phyloP scores from a whole-genome alignment of 2,888 invertebrate species.

The Hermaeophaga mercurialis region DNA sequence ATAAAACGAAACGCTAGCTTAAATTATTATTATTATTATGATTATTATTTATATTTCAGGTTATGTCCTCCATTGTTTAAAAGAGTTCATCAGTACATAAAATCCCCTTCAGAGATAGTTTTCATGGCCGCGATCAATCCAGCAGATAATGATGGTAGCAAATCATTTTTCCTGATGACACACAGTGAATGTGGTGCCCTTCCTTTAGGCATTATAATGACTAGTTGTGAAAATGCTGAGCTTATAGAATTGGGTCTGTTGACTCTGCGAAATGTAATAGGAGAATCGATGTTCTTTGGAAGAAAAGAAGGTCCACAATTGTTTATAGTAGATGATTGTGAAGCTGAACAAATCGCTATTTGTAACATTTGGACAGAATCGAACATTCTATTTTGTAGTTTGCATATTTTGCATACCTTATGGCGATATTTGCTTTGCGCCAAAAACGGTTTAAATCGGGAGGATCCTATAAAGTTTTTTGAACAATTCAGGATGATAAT shows the following conservation, averaged over 20 bases:
- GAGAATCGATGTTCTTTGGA: constrained; percentile 11
- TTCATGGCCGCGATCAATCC: constrained; percentile 17
- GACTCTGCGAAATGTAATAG: constrained; percentile 4
- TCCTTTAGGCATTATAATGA: constrained; percentile 19
- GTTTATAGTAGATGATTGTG: constrained; percentile 19
- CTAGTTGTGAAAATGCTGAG: constrained; percentile 10
- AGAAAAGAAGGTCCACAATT: constrained; percentile 12
- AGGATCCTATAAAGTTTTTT: constrained; percentile 10
- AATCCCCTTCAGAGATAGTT: constrained; percentile 14
- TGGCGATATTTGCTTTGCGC: constrained; percentile 18
- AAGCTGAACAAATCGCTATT: constrained; percentile 16
- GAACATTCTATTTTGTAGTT: constrained; percentile 13
- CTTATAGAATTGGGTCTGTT: constrained; percentile 7
- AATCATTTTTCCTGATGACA: constrained; percentile 19
- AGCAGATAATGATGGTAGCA: constrained; percentile 17
- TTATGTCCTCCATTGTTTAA: constrained; percentile 19
- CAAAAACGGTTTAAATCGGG: constrained; percentile 12
- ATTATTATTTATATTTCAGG: constrained; percentile 5
- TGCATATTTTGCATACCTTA: constrained; percentile 15
- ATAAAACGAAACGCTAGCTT: no score
- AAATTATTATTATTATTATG: no score
- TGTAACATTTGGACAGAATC: constrained; percentile 13
- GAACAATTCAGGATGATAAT: constrained; percentile 17
- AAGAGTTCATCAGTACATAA: constrained; percentile 13
- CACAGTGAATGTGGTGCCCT: constrained; percentile 14